Evolutionary conservation across 2,888 invertebrate genomes (phyloP).

Genomic region (Scrobipalpa atriplicella): DNA sequence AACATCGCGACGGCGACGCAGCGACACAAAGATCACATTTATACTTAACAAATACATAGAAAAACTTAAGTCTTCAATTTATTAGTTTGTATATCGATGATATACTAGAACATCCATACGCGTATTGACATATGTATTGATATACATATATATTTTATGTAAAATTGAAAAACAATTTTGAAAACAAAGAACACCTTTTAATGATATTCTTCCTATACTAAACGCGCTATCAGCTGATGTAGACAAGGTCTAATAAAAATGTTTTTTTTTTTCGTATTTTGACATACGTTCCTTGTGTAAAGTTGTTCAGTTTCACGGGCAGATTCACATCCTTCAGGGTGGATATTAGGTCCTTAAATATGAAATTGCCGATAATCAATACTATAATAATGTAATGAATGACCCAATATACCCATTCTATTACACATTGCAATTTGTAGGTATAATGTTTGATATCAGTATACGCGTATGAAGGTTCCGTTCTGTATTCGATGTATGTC

Average conservation of each 20-base stretch:
- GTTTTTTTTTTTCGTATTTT: neutral
- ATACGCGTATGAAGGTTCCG: neutral
- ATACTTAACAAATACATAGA: conserved; percentile 23
- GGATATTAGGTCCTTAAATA: neutral
- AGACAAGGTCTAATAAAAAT: too few species aligned
- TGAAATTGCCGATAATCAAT: too few species aligned
- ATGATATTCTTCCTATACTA: too few species aligned
- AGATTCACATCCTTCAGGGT: too few species aligned
- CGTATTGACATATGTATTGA: neutral
- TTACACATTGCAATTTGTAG: neutral
- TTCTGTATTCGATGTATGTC: neutral
- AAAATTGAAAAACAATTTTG: too few species aligned
- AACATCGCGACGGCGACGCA: neutral
- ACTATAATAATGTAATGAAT: too few species aligned
- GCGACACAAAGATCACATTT: neutral
- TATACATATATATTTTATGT: neutral
- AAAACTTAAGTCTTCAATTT: conserved; percentile 25
- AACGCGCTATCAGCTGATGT: too few species aligned
- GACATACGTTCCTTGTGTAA: too few species aligned
- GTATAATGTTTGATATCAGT: neutral
- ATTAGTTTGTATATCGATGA: conserved; percentile 8
- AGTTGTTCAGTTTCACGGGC: too few species aligned
- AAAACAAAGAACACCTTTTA: too few species aligned
- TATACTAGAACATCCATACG: conserved; percentile 6
- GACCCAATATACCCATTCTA: too few species aligned